Percentiles rank a stretch among this genome's conserved stretches.
phyloP scores from a whole-genome alignment of 1,140 invertebrate genomes.

The Drosophila nikananu region DNA sequence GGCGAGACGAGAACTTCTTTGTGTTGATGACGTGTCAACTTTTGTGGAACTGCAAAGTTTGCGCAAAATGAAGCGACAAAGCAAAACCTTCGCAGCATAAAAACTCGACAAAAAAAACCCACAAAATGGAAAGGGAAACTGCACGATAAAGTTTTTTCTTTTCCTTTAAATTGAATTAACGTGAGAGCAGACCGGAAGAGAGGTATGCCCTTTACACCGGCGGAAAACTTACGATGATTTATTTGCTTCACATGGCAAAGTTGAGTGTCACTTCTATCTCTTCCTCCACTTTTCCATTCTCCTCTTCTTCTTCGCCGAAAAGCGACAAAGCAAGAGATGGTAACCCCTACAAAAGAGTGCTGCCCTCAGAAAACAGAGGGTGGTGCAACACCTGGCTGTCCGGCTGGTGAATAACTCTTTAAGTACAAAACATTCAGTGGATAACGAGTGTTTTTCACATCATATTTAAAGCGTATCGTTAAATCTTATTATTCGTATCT shows the following conservation, averaged over 20 bases:
- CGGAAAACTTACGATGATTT: slow-evolving; percentile 80
- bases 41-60: slow-evolving; percentile 72
- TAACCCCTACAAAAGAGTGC: slow-evolving; percentile 6
- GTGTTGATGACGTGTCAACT: slow-evolving; percentile 81
- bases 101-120: slow-evolving; percentile 29
- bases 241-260: slow-evolving; percentile 82
- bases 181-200: slow-evolving; percentile 54
- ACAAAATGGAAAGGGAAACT: slow-evolving; percentile 49
- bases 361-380: not conserved
- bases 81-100: slow-evolving; percentile 56
- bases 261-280: slow-evolving; percentile 72
- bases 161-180: slow-evolving; percentile 81
- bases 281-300: not conserved
- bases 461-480: not conserved
- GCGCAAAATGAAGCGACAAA: slow-evolving; percentile 74
- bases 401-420: slow-evolving; percentile 6
- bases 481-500: no score
- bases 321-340: slow-evolving; percentile 1
- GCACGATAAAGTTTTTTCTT: slow-evolving; percentile 68
- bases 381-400: slow-evolving; percentile 1
- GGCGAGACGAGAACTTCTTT: slow-evolving; percentile 50
- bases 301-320: not conserved
- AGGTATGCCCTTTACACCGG: slow-evolving; percentile 67
- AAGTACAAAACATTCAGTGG: slow-evolving; percentile 8
- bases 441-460: not conserved